phyloP scores from a whole-genome alignment of 2,797 vertebrate species.

The Helicolenus hilgendorfi region DNA sequence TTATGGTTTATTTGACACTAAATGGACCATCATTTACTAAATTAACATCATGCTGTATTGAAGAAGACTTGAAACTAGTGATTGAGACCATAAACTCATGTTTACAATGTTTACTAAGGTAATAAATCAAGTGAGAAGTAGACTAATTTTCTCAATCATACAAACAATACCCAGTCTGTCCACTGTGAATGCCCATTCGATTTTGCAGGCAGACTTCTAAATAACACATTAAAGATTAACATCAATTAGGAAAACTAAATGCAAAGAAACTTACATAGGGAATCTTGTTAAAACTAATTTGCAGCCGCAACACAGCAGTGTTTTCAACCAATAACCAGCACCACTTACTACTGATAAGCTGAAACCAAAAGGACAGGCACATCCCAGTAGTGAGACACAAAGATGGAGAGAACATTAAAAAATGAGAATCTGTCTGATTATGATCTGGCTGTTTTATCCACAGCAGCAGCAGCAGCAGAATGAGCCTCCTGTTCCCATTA shows the following conservation, averaged over 20 bases:
- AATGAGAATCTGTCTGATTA: neutral
- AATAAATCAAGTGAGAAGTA: no score
- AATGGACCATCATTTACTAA: no score
- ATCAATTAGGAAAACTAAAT: neutral
- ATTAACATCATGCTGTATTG: rapidly evolving
- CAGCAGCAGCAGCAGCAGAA: conserved; percentile 47
- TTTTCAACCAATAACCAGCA: neutral
- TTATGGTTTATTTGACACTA: no score
- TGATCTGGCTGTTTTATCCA: neutral
- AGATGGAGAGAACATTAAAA: neutral
- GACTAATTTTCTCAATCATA: no score
- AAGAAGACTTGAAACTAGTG: no score
- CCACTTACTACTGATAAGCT: neutral
- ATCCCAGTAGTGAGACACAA: neutral
- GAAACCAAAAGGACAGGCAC: neutral
- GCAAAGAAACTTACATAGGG: neutral
- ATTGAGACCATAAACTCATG: no score
- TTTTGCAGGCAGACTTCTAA: neutral
- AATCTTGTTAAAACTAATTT: neutral
- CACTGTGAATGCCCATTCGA: neutral
- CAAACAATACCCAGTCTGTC: neutral
- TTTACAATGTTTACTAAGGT: no score
- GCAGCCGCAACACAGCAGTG: neutral
- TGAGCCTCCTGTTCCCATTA: conserved; percentile 65
- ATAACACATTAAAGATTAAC: neutral